Conservation (phyloP, 2,797 vertebrate species). For the Ctenosaura bakeri region DNA sequence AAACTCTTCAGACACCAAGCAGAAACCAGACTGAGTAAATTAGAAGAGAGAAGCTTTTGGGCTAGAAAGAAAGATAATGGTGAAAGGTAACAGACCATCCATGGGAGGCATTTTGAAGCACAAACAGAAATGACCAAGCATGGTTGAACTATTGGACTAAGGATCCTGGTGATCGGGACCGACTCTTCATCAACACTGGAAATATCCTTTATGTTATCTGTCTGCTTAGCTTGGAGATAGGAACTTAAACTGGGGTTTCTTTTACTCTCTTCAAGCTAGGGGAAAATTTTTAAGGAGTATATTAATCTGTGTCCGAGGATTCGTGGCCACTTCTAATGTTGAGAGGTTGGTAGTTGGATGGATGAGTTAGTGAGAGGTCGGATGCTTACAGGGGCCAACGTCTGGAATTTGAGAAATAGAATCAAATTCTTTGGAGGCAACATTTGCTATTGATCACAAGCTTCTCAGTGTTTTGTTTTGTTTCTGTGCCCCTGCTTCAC, state of each 20-base stretch:
- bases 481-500: not conserved
- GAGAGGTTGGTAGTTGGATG: not conserved
- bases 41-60: not conserved
- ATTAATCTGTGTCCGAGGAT: not conserved
- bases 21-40: not conserved
- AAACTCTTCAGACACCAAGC: not conserved
- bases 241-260: not conserved
- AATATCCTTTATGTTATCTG: constrained; percentile 49
- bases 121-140: not conserved
- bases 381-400: not conserved
- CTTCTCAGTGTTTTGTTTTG: not conserved
- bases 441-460: not conserved
- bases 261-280: no score
- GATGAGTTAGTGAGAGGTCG: not conserved
- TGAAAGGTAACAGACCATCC: not conserved
- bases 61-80: constrained; percentile 13
- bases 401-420: not conserved
- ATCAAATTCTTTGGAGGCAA: not conserved
- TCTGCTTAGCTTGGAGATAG: not conserved
- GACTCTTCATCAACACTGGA: not conserved
- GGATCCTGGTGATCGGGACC: not conserved
- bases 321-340: not conserved
- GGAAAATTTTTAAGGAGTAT: no score
- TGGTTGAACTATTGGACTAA: not conserved
- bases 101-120: constrained; percentile 27